phyloP scores from a whole-genome alignment of 1,140 invertebrate genomes.

The Macrobrachium rosenbergii region DNA sequence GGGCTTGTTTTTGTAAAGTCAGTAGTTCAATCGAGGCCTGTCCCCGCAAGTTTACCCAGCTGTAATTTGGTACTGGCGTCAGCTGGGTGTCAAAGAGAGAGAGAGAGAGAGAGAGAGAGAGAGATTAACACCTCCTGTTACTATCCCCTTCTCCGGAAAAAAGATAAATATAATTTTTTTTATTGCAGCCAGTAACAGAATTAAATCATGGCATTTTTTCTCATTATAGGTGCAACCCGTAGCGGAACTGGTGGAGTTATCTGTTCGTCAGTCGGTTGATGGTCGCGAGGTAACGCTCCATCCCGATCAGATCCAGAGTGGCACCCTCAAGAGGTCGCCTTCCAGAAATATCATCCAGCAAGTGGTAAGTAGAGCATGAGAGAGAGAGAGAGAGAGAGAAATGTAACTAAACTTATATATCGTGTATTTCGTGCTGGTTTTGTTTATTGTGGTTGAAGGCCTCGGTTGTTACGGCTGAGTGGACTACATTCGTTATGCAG shows the following conservation, averaged over 20 bases:
- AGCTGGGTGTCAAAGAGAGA: too few relatives aligned
- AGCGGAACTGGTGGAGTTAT: conserved; percentile 88
- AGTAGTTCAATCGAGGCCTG: too few relatives aligned
- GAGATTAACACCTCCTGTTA: too few relatives aligned
- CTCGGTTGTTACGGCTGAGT: neutral
- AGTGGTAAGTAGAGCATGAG: conserved; percentile 58
- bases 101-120: too few relatives aligned
- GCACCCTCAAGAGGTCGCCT: conserved; percentile 60
- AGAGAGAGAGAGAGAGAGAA: neutral
- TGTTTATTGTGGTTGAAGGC: neutral
- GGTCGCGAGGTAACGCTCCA: conserved; percentile 79
- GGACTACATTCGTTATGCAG: neutral
- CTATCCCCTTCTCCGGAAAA: too few relatives aligned
- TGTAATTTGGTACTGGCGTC: too few relatives aligned
- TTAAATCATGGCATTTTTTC: neutral
- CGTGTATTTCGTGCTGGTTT: neutral
- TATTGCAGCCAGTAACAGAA: neutral
- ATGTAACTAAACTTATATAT: neutral
- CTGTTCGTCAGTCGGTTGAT: conserved; percentile 78
- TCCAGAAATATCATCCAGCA: conserved; percentile 46
- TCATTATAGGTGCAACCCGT: conserved; percentile 83
- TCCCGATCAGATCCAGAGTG: conserved; percentile 72
- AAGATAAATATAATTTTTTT: neutral
- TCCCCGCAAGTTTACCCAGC: too few relatives aligned
- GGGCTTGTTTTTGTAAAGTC: too few relatives aligned